phyloP scores from a whole-genome alignment of 1,140 invertebrate genomes.

The Mizuhopecten yessoensis region DNA sequence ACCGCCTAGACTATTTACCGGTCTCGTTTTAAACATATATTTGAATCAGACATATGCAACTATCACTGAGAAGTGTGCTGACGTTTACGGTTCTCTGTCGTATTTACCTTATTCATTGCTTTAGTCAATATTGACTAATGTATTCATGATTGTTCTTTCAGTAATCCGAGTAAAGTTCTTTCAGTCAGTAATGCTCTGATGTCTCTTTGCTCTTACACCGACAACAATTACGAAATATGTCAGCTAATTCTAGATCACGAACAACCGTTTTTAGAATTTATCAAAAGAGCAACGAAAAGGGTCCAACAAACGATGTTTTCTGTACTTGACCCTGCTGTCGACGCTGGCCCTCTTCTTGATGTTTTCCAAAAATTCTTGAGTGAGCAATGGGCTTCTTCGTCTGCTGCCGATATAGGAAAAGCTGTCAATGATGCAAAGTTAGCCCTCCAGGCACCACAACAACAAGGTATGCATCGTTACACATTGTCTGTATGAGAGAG shows the following conservation, averaged over 20 bases:
- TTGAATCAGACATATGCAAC: no score
- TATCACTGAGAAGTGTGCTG: no score
- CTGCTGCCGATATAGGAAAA: background rate
- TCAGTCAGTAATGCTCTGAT: background rate
- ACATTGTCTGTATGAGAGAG: no score
- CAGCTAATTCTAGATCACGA: background rate
- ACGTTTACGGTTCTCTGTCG: no score
- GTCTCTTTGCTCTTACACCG: background rate
- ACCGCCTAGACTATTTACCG: no score
- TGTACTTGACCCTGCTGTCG: background rate
- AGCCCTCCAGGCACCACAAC: no score
- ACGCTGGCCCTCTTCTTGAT: background rate
- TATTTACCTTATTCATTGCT: no score
- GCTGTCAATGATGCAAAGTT: no score
- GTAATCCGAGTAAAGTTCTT: background rate
- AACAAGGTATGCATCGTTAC: no score
- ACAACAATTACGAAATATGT: background rate
- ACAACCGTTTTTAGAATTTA: constrained; percentile 3
- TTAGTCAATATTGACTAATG: no score
- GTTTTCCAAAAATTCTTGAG: background rate
- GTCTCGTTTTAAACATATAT: no score
- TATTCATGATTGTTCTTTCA: background rate
- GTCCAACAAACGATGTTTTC: background rate
- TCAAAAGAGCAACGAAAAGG: background rate
- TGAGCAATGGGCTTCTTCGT: background rate